phyloP scores from a whole-genome alignment of 1,140 invertebrate species.

The Sycobia sp. region DNA sequence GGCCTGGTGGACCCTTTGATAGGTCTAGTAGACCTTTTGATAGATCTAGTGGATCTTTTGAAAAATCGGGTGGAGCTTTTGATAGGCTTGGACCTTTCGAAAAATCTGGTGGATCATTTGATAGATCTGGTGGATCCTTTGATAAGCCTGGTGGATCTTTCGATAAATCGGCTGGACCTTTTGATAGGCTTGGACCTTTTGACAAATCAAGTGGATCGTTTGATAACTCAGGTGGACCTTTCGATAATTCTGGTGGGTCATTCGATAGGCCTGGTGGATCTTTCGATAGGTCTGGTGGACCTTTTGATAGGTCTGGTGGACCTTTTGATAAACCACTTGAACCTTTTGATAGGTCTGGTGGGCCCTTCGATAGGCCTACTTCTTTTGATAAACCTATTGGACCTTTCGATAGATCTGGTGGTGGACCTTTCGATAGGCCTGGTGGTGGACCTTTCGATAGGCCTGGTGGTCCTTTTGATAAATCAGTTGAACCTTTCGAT shows the following conservation, averaged over 20 bases:
- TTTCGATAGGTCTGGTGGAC: conserved; percentile 19
- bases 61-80: background rate
- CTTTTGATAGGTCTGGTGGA: conserved; percentile 25
- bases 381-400: conserved; percentile 17
- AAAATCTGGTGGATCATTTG: background rate
- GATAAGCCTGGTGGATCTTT: background rate
- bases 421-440: conserved; percentile 21
- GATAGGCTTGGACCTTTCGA: conserved; percentile 11
- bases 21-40: conserved; percentile 3
- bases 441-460: conserved; percentile 16
- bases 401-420: conserved; percentile 1
- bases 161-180: background rate
- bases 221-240: conserved; percentile 17
- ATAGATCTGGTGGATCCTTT: background rate
- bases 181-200: conserved; percentile 10
- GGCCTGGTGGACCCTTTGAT: conserved; percentile 11
- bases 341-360: background rate
- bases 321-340: background rate
- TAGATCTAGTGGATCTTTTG: conserved; percentile 1
- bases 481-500: background rate
- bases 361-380: background rate
- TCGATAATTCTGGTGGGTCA: background rate
- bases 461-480: background rate
- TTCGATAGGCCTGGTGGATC: conserved; percentile 22
- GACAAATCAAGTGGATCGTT: conserved; percentile 18